Evolutionary conservation across 2,113 vertebrate genomes (phyloP), one percentile per base, ranked within the genome.

Genomic region (Myiopsitta monachus): DNA sequence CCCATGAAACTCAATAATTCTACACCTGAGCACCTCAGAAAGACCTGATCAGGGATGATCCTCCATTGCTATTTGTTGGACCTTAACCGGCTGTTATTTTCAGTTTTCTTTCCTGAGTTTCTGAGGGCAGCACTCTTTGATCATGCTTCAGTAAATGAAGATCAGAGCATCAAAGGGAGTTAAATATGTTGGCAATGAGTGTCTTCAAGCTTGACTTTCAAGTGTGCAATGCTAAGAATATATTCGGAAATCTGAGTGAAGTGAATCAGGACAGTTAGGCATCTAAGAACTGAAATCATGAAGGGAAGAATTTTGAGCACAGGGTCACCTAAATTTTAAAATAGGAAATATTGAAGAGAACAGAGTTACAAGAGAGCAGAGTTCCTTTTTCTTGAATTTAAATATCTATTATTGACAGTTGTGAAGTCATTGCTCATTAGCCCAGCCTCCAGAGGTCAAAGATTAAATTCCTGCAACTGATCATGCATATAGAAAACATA

Each of bases 91-190:
- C 59, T 93, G 89, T 63, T 92, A 33, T 90, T 95, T 95, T 90
- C 78, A 67, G 81, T 83, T 91, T 92, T 89, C 49, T 31, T 84
- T 87, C 63, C 74, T 6, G 0, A 49, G 75, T 83, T 96, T 93
- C 81, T 91, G 57, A 80, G 85, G 63, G 30, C 41, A 94, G 78
- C 41, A 8, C 15, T 80, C 93, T 96, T 96, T 96, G 95, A 96
- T 97, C 92, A 39, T 3, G 14, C 93, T 90, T 90, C 92, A 96
- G 83, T 92, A 96, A 94, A 92, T 81, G 90, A 92, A 91, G 86
- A 95, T 92, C 83, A 84, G 80, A 96, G 91, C 91, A 97, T 95
- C 95, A 97, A 97, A 96, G 88, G 51, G 54, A 94, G 94, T 94
- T 92, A 92, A 95, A 87, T 94, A 61, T 78, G 68, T 92, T 95